Evolutionary conservation across 1,140 invertebrate genomes (phyloP).

Genomic region (Monomorium pharaonis): DNA sequence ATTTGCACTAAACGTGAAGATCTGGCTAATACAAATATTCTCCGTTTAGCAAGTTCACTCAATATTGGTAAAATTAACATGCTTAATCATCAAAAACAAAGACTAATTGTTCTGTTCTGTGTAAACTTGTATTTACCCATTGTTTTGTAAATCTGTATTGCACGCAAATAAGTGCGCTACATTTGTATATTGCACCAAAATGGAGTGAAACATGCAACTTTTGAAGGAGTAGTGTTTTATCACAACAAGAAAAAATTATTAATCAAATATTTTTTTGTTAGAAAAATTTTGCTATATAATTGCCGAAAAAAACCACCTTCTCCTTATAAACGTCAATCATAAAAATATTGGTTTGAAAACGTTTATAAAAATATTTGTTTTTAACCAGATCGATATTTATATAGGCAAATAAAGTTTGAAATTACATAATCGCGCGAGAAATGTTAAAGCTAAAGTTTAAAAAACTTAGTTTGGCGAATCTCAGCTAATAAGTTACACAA

Average conservation of each 20-base stretch:
- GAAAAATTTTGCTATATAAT: slow-evolving; percentile 2
- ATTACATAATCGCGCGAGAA: background rate
- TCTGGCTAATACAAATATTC: slow-evolving; percentile 59
- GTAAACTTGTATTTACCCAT: slow-evolving; percentile 36
- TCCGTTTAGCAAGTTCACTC: background rate
- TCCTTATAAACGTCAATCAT: slow-evolving; percentile 2
- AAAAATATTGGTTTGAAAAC: slow-evolving; percentile 32
- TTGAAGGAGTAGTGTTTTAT: slow-evolving; percentile 69
- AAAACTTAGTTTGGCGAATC: background rate
- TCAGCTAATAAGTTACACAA: background rate
- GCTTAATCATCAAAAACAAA: background rate
- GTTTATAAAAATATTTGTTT: slow-evolving; percentile 58
- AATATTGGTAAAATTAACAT: background rate
- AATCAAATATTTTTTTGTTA: background rate
- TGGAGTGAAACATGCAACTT: slow-evolving; percentile 28
- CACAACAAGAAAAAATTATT: background rate
- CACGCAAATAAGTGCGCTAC: slow-evolving; percentile 76
- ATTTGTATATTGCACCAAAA: slow-evolving; percentile 81
- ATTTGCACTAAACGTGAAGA: slow-evolving; percentile 20
- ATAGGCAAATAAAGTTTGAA: slow-evolving; percentile 25
- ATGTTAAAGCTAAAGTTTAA: slow-evolving; percentile 17
- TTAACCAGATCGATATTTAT: slow-evolving; percentile 47
- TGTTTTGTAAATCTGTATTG: slow-evolving; percentile 72
- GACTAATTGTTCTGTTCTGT: background rate
- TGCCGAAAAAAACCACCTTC: background rate